A percentile compares a stretch with the other conserved stretches of the same genome.
phyloP scores from a whole-genome alignment of 2,113 vertebrate genomes.

The Paradoxurus hermaphroditus region DNA sequence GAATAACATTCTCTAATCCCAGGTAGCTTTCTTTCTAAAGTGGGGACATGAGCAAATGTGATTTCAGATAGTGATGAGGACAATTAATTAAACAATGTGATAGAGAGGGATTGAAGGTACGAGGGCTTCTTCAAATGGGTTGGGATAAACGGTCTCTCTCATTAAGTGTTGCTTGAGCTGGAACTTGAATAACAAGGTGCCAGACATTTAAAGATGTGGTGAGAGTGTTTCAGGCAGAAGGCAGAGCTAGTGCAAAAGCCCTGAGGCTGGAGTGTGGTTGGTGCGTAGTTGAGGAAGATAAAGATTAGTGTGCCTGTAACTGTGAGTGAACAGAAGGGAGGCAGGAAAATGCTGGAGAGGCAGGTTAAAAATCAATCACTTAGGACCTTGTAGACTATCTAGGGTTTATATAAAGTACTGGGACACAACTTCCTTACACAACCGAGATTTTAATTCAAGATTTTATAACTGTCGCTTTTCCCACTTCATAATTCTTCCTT shows the following conservation, averaged over 20 bases:
- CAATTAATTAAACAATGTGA: background rate
- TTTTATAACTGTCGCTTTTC: background rate
- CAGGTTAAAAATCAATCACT: background rate
- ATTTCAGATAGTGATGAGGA: background rate
- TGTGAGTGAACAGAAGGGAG: background rate
- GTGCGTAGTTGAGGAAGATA: background rate
- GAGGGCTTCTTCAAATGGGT: background rate
- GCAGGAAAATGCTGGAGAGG: background rate
- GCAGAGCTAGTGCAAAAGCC: background rate
- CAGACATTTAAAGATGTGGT: background rate
- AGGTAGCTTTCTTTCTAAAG: background rate
- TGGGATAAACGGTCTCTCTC: background rate
- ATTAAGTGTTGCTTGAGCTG: background rate
- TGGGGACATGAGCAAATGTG: background rate
- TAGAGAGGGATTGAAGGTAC: background rate
- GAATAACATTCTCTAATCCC: background rate
- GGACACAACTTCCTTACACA: background rate
- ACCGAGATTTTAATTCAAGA: background rate
- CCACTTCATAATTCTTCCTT: background rate
- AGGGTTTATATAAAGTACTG: background rate
- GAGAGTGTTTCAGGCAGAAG: background rate
- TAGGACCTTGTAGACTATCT: background rate
- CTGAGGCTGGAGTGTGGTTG: background rate
- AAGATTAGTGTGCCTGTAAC: background rate
- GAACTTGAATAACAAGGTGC: background rate